Conservation (phyloP, 2,888 invertebrate species). For the Synergus laeviventris region DNA sequence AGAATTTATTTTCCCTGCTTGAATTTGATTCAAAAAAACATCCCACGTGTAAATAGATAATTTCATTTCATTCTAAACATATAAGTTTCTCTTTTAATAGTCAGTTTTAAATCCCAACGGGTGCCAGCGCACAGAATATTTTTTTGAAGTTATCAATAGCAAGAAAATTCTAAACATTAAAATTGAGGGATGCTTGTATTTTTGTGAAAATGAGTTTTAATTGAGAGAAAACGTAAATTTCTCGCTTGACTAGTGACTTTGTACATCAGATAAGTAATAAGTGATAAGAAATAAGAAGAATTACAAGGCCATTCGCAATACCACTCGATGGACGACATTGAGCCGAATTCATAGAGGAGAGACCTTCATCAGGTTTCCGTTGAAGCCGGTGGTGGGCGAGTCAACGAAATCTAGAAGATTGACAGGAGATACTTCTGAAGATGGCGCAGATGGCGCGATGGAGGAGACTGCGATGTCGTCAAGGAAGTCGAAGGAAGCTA, state of each 20-base stretch:
- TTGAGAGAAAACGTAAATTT: background rate
- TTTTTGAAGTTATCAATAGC: background rate
- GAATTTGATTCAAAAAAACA: background rate
- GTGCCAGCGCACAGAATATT: background rate
- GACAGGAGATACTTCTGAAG: slow-evolving; percentile 54
- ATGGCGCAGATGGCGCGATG: slow-evolving; percentile 50
- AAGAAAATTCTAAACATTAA: background rate
- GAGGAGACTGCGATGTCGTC: slow-evolving; percentile 78
- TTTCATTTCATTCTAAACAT: too few species aligned
- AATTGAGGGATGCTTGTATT: background rate
- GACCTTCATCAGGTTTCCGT: slow-evolving; percentile 65
- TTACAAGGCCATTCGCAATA: background rate
- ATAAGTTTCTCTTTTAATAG: background rate
- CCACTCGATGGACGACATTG: background rate
- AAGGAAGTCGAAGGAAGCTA: slow-evolving; percentile 88
- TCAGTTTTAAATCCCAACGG: background rate
- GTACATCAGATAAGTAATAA: slow-evolving; percentile 4
- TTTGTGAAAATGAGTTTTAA: background rate
- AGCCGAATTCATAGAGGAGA: slow-evolving; percentile 62
- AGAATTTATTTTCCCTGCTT: background rate
- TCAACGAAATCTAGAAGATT: slow-evolving; percentile 59
- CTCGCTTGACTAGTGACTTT: slow-evolving; percentile 18
- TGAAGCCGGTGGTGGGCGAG: slow-evolving; percentile 56
- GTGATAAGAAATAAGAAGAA: background rate
- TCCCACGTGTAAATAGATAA: background rate